Base-by-base conservation (phyloP, 2,797 vertebrate genomes). In the Syngnathus acus region DNA sequence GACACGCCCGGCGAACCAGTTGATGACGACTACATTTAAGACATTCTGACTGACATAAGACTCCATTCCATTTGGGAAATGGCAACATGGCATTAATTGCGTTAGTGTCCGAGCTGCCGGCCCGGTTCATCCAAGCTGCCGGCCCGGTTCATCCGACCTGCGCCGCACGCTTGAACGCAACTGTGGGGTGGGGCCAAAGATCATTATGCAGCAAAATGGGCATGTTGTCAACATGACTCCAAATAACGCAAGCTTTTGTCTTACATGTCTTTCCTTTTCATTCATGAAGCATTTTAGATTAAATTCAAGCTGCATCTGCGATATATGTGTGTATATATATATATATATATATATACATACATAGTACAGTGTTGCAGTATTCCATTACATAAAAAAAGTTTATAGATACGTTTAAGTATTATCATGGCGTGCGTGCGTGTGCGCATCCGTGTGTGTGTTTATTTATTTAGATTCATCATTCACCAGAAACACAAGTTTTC, bases 1-100 rank as follows among this genome's bases (percentile, higher is more conserved):
- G 96, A 99, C 1, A 94, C 95, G 67, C 94, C 95, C 0, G 97
- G 96, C 23, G 95, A 98, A 67, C 97, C 97, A 0, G 95, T 98
- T 59, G 95, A 98, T 10, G 96, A 99, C 19, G 95, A 98, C 84
- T 99, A 95, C 88, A 97, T 99, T 77, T 98, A 88, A 26, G 39
- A 17, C 37, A 6, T 14, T 37, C 14, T 1, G 47, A n/a, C 2
- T 9, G 13, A 8, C 23, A 4, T 6, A 17, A 53, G 42, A 17
- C 26, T 48, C 42, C n/a, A 10, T 10, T 50, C n/a, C 58, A n/a
- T 17, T 47, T 43, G 8, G 13, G 3, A 9, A 17, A 58, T 38
- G 14, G 23, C 3, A 38, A 16, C 26, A 6, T 58, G 23, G 11
- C 55, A 6, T 43, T 19, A 14, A 42, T 17, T 39, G 19, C 9